A percentile compares a stretch with the other conserved stretches of the same genome.
These are phyloP conservation scores for Fratercula arctica DNA, from an alignment of 2,797 vertebrate genomes.

Conservation along the genomic window DNA sequence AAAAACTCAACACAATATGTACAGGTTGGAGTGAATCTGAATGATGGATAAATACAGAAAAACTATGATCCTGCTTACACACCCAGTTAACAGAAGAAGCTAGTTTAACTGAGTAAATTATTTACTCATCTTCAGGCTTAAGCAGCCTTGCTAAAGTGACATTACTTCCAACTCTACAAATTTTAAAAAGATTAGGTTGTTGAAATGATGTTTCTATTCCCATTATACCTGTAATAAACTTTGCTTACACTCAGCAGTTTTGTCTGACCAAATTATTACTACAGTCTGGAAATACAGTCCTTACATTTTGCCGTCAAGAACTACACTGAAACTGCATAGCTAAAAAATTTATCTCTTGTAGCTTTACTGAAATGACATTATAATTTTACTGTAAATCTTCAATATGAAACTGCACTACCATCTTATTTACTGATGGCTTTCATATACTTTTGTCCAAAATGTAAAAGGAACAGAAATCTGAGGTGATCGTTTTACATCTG, in stretches of 20 bases:
- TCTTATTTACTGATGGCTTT: not conserved
- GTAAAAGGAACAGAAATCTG: not conserved
- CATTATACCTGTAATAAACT: not conserved
- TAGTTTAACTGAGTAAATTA: not conserved
- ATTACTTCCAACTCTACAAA: not conserved
- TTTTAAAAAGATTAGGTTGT: not conserved
- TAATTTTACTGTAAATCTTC: constrained; percentile 4
- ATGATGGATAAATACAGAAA: not conserved
- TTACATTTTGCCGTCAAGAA: not conserved
- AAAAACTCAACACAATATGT: not conserved
- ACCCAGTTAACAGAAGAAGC: not conserved
- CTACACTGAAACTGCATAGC: not conserved
- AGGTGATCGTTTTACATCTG: not conserved
- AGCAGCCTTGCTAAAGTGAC: not conserved
- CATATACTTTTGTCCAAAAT: not conserved
- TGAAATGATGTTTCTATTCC: not conserved
- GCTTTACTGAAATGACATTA: not conserved
- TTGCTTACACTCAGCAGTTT: not conserved
- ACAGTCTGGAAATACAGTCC: not conserved
- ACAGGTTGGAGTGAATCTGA: not conserved
- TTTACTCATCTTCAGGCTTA: not conserved
- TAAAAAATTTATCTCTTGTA: not conserved
- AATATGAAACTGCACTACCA: not conserved
- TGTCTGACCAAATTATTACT: not conserved
- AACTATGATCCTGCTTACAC: not conserved